Evolutionary conservation across 2,797 vertebrate genomes (phyloP).

Genomic region (Spondyliosoma cantharus): DNA sequence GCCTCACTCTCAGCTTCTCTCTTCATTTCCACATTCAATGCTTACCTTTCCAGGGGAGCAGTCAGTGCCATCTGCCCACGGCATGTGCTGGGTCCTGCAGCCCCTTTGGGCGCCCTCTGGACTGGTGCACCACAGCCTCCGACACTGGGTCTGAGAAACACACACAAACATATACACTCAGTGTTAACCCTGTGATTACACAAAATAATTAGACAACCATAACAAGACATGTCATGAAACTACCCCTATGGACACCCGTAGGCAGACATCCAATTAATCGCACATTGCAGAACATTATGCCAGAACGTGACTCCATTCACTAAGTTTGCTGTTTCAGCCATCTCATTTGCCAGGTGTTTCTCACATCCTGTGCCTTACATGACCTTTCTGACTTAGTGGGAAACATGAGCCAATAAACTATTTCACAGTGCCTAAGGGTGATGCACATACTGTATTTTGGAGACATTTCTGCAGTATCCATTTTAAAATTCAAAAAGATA

Average conservation of each 20-base stretch:
- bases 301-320: constrained; percentile 12
- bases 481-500: neutral
- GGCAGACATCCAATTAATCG: constrained; percentile 19
- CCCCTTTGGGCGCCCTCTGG: constrained; percentile 92
- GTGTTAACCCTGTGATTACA: constrained; percentile 10
- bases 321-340: constrained; percentile 25
- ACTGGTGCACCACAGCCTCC: constrained; percentile 96
- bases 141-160: constrained; percentile 91
- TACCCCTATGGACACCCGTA: neutral
- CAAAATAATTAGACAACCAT: neutral
- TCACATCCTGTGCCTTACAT: neutral
- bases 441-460: neutral
- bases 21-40: constrained; percentile 7
- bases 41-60: constrained; percentile 94
- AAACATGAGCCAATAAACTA: neutral
- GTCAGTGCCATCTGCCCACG: constrained; percentile 98
- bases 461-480: neutral
- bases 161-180: constrained; percentile 11
- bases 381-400: constrained; percentile 1
- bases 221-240: constrained; percentile 4
- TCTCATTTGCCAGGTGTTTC: constrained; percentile 15
- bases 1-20: neutral
- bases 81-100: constrained; percentile 98
- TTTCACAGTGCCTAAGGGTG: neutral
- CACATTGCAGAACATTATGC: constrained; percentile 20